phyloP scores from a whole-genome alignment of 2,797 vertebrate genomes.

The Kryptolebias ocellatus region DNA sequence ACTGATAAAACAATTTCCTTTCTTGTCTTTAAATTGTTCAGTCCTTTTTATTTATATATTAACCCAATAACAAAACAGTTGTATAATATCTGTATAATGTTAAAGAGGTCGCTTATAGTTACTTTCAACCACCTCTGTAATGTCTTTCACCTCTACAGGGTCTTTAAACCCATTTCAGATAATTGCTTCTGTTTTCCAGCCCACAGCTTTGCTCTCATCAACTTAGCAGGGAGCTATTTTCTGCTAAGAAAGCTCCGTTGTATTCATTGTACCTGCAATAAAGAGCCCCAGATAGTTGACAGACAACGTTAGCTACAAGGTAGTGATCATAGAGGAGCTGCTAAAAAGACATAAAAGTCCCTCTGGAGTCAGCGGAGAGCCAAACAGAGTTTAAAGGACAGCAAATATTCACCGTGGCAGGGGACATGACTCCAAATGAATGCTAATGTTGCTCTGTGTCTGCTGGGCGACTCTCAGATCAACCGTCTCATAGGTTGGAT shows the following conservation, averaged over 20 bases:
- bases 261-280: constrained; percentile 2
- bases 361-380: neutral
- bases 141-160: constrained; percentile 11
- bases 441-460: neutral
- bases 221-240: constrained; percentile 27
- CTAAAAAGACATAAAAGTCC: constrained; percentile 4
- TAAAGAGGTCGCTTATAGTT: neutral
- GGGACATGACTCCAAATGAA: neutral
- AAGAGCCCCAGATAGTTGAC: constrained; percentile 1
- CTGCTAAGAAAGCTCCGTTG: constrained; percentile 6
- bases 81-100: neutral
- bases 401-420: constrained; percentile 10
- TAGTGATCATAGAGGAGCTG: constrained; percentile 8
- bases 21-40: too few species aligned
- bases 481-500: neutral
- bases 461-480: constrained; percentile 11
- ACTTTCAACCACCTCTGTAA: constrained; percentile 12
- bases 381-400: constrained; percentile 14
- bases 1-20: too few species aligned
- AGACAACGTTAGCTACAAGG: constrained; percentile 3
- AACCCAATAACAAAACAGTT: neutral
- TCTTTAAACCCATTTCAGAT: constrained; percentile 32
- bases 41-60: neutral
- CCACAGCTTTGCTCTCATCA: constrained; percentile 23
- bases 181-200: constrained; percentile 35